Conservation (phyloP, 2,888 invertebrate species). For the Diarsia dahlii region DNA sequence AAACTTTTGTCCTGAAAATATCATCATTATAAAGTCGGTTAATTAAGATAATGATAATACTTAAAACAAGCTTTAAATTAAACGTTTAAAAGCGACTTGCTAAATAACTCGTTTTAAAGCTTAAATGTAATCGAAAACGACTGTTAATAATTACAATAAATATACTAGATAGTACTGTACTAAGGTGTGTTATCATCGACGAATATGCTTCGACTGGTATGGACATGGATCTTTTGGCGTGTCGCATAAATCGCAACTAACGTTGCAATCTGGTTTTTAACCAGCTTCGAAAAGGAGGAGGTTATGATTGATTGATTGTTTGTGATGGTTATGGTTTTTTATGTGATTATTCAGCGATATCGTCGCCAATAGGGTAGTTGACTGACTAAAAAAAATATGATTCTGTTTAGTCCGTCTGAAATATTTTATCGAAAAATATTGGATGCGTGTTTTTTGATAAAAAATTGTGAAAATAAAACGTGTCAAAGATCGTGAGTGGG, state of each 20-base stretch:
- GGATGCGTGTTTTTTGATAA: no score
- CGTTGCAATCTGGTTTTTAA: not conserved
- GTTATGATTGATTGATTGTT: no score
- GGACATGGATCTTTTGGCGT: not conserved
- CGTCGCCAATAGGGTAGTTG: no score
- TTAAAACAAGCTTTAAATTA: constrained; percentile 36
- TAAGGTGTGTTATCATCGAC: constrained; percentile 10
- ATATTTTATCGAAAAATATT: no score
- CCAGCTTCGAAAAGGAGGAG: no score
- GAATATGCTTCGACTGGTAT: constrained; percentile 1
- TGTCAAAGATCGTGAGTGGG: no score
- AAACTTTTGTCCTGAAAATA: not conserved
- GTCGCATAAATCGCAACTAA: not conserved
- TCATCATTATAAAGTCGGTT: not conserved
- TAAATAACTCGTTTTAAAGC: constrained; percentile 31
- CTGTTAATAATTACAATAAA: constrained; percentile 53
- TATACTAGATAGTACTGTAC: constrained; percentile 21
- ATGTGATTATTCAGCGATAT: no score
- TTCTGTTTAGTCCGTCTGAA: no score
- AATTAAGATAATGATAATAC: constrained; percentile 9
- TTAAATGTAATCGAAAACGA: constrained; percentile 45
- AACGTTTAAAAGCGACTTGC: constrained; percentile 10
- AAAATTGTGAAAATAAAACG: no score
- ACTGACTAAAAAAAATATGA: no score
- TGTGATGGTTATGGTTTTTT: no score